These are phyloP conservation scores for Caenorhabditis latens DNA, from an alignment of 1,140 invertebrate genomes.

Conservation along the genomic window DNA sequence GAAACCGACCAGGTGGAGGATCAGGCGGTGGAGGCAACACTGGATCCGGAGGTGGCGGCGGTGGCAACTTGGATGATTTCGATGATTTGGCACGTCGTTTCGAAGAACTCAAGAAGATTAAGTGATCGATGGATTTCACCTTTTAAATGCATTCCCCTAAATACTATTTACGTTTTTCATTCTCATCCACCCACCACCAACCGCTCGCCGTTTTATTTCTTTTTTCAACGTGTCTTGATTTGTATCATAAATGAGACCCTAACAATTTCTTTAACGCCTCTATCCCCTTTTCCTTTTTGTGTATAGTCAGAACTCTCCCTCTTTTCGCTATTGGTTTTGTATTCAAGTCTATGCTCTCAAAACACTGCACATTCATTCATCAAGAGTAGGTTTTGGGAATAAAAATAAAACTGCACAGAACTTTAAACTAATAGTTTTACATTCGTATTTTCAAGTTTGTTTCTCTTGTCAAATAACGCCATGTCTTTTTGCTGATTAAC, in stretches of 20 bases:
- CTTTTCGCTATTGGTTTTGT: not conserved
- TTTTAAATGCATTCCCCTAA: not conserved
- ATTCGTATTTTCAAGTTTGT: too few species aligned
- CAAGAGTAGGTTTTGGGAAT: conserved; percentile 9
- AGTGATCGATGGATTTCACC: not conserved
- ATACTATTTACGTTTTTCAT: not conserved
- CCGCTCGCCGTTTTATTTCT: not conserved
- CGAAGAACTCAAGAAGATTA: conserved; percentile 68
- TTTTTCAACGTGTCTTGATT: conserved; percentile 41
- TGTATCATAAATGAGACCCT: conserved; percentile 46
- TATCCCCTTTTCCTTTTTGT: conserved; percentile 1
- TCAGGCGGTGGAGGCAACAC: not conserved
- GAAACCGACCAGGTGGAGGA: conserved; percentile 35
- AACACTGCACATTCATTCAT: not conserved
- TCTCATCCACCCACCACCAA: not conserved
- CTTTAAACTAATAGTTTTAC: not conserved
- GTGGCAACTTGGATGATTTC: conserved; percentile 63
- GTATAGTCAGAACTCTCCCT: conserved; percentile 6
- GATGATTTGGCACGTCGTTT: conserved; percentile 68
- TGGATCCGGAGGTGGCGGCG: not conserved
- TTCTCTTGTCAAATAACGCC: conserved; percentile 31
- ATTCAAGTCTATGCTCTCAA: not conserved
- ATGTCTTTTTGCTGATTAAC: conserved; percentile 29
- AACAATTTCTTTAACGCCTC: not conserved
- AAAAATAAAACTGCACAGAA: conserved; percentile 12